Percentiles rank a stretch among this genome's conserved stretches.
Conservation (phyloP, 2,113 vertebrate genomes). For the Atractosteus spatula region DNA sequence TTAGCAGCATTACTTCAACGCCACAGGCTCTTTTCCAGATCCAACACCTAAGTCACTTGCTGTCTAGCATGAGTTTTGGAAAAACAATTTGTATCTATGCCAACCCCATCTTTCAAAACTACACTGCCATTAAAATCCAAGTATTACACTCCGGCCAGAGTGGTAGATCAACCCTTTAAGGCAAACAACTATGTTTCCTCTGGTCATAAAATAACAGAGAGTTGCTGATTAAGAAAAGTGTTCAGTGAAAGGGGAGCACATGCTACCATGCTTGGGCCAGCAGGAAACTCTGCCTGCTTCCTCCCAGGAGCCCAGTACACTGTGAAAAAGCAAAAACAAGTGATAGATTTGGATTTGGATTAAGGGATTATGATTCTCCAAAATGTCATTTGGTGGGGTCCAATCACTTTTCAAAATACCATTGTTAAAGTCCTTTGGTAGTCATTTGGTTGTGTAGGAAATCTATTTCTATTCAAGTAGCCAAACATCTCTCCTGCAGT, state of each 20-base stretch:
- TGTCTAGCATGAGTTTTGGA: conserved; percentile 20
- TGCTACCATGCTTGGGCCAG: conserved; percentile 28
- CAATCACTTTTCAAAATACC: not conserved
- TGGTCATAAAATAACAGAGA: conserved; percentile 41
- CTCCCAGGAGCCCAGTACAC: conserved; percentile 34
- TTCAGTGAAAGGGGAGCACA: conserved; percentile 27
- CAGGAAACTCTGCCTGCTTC: conserved; percentile 64
- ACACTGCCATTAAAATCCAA: conserved; percentile 21
- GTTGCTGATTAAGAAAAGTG: conserved; percentile 47
- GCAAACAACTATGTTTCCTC: conserved; percentile 43
- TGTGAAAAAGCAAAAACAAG: conserved; percentile 28
- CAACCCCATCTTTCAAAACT: conserved; percentile 7
- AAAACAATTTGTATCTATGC: conserved; percentile 21
- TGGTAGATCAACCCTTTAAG: conserved; percentile 31
- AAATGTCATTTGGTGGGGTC: not conserved
- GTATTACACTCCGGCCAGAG: conserved; percentile 11
- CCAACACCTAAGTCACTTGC: not conserved
- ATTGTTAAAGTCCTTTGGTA: not conserved
- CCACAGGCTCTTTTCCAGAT: not conserved
- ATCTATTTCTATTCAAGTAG: too few species aligned
- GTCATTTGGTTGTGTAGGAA: too few species aligned
- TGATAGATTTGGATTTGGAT: conserved; percentile 20
- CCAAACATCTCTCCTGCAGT: too few species aligned
- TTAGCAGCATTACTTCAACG: too few species aligned
- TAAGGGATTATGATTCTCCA: conserved; percentile 14